Conservation (phyloP, 2,888 invertebrate species). For the Lasioglossum calceatum region DNA sequence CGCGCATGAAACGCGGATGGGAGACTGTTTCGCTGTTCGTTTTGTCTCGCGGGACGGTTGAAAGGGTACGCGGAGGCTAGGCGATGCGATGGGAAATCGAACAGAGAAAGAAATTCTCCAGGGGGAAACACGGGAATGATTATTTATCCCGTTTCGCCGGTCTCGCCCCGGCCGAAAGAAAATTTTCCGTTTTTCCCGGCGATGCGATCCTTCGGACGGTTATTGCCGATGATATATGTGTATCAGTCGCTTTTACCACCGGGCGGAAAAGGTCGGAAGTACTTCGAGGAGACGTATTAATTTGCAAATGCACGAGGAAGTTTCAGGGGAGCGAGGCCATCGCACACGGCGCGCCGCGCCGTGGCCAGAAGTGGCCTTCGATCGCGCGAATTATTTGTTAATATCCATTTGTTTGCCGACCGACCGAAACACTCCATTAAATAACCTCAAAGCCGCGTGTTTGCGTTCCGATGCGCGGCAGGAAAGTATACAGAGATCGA, state of each 20-base stretch:
- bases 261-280: background rate
- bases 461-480: slow-evolving; percentile 45
- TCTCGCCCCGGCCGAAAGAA: background rate
- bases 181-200: slow-evolving; percentile 16
- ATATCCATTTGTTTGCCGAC: slow-evolving; percentile 58
- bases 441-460: slow-evolving; percentile 63
- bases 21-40: background rate
- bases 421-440: slow-evolving; percentile 55
- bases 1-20: slow-evolving; percentile 38
- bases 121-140: slow-evolving; percentile 21
- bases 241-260: background rate
- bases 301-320: slow-evolving; percentile 14
- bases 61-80: background rate
- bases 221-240: slow-evolving; percentile 7
- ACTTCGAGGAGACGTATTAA: slow-evolving; percentile 4
- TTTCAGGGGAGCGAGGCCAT: background rate
- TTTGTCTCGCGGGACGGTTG: slow-evolving; percentile 23
- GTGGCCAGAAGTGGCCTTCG: background rate
- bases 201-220: slow-evolving; percentile 8
- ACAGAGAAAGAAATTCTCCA: slow-evolving; percentile 8
- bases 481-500: slow-evolving; percentile 52
- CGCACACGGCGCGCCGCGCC: too few relatives aligned
- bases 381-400: slow-evolving; percentile 63
- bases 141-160: slow-evolving; percentile 4
- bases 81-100: slow-evolving; percentile 43